phyloP scores from a whole-genome alignment of 2,113 vertebrate genomes.

The Danio rerio region DNA sequence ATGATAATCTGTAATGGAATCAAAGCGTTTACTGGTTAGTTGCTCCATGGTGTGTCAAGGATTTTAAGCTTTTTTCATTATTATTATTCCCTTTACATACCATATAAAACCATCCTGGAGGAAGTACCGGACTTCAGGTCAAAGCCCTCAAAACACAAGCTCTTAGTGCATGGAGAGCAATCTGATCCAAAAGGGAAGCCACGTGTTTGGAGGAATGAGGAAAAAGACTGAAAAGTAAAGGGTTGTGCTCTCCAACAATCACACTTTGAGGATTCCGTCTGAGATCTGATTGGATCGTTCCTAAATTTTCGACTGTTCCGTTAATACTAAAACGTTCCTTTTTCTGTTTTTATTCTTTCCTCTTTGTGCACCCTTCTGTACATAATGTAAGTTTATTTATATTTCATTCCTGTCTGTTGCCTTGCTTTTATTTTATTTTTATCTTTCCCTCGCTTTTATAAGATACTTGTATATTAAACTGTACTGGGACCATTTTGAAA shows the following conservation, averaged over 20 bases:
- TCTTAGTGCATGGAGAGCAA: constrained; percentile 4
- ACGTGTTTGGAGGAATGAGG: not conserved
- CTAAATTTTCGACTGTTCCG: constrained; percentile 4
- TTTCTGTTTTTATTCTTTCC: not conserved
- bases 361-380: constrained; percentile 68
- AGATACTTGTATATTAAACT: constrained; percentile 73
- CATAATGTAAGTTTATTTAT: constrained; percentile 83
- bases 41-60: constrained; percentile 4
- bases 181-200: constrained; percentile 9
- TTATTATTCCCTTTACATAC: not conserved
- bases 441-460: constrained; percentile 28
- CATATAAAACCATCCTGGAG: not conserved
- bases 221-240: constrained; percentile 4
- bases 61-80: not conserved
- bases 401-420: constrained; percentile 73
- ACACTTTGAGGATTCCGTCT: not conserved
- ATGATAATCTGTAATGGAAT: constrained; percentile 22
- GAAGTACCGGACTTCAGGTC: constrained; percentile 16
- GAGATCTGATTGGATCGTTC: not conserved
- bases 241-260: not conserved
- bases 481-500: constrained; percentile 80
- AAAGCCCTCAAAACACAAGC: constrained; percentile 12
- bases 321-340: not conserved
- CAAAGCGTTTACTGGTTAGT: not conserved
- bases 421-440: constrained; percentile 67